Base-by-base conservation (phyloP, 2,113 vertebrate species). In the Melanostigma gelatinosum region DNA sequence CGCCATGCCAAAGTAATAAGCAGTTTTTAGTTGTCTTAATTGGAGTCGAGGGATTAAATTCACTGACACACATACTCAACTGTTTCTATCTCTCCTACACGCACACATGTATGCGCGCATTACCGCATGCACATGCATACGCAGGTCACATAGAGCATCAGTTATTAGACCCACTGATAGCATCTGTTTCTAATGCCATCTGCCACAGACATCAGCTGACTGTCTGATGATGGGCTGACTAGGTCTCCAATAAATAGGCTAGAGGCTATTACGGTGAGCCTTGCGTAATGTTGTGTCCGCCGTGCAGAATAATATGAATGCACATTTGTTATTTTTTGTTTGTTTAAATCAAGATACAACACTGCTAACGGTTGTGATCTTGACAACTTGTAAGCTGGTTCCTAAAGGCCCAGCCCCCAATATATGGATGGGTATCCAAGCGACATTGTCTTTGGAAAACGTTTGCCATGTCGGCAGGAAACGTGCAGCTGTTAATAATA, bases 161-260 rank as follows among this genome's bases (percentile, higher is more conserved):
- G 83, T 80, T 87, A 90, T 89, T 87, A 90, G 72, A 87, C 77
- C 62, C 75, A 92, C 86, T 86, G 84, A 86, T 65, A 73, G 67
- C 83, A 88, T 93, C 79, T 91, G 87, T 85, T 91, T 82, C 76
- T 73, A 75, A 85, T 80, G 83, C 90, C 87, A 90, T 91, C 91
- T 91, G 91, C 74, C 32, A 20, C 82, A 82, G 75, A 75, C 83
- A 84, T 85, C 79, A 75, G 77, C 32, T 65, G 11, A 36, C 71
- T 48, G 69, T 70, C 67, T 29, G 44, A 36, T 74, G 68, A 42
- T 48, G 52, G 24, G 22, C 62, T 12, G 65, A 74, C 58, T 60
- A 29, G 11, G 34, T 63, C 44, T 50, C 58, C 72, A 71, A 60
- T 65, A 65, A 72, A 80, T 20, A 54, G 18, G 83, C 8, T 0